Base-by-base conservation (phyloP, 30 jellyfish, hydroid and myxozoan genomes). In the Pelagia noctiluca region DNA sequence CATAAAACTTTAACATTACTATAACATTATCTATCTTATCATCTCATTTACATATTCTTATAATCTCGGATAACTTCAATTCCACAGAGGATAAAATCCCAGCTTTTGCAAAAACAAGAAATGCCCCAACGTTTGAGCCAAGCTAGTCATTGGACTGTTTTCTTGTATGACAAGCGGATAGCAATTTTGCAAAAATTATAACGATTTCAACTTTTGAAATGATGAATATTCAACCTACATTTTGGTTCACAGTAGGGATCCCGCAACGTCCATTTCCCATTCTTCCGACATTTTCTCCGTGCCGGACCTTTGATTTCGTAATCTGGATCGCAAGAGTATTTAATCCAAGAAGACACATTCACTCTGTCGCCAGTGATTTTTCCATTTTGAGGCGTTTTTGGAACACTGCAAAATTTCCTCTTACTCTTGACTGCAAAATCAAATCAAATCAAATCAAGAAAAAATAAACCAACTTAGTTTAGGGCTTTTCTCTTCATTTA, bases 231-330 rank as follows among this genome's bases (percentile, higher is more conserved):
- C 3, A 26, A 86, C 96, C 32, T 63, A 86, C 96, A 18, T 75
- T 57, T 75, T 49, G 82, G 85, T 65, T 86, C 89, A 67, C 96
- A 86, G 74, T 26, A 63, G 2, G 96, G 96, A 29, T 49, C 86
- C 2, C 50, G 64, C 33, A 71, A 5, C 24, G 84, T 48, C 96
- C 96, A 86, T 63, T 34, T 76, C 12, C 90, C 89, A 37, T 68
- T 86, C 34, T 81, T 65, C 35, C 46, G 80, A 50, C 96, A 86
- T 0, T 64, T 8, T 38, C 89, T 75, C 1, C 22, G 2, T 63
- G 60, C 22, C 7, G 85, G 80, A 1, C 96, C 96, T 21, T 29
- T 54, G 19, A 86, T 68, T 65, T 86, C 46, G 54, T 50, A 86
- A 1, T 63, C 80, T 46, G 65, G 46, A 23, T 75, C 81, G 46